Percentiles rank a stretch among this genome's conserved stretches.
Evolutionary conservation across 2,797 vertebrate species (phyloP).

Genomic region (Premnoplex brunnescens): DNA sequence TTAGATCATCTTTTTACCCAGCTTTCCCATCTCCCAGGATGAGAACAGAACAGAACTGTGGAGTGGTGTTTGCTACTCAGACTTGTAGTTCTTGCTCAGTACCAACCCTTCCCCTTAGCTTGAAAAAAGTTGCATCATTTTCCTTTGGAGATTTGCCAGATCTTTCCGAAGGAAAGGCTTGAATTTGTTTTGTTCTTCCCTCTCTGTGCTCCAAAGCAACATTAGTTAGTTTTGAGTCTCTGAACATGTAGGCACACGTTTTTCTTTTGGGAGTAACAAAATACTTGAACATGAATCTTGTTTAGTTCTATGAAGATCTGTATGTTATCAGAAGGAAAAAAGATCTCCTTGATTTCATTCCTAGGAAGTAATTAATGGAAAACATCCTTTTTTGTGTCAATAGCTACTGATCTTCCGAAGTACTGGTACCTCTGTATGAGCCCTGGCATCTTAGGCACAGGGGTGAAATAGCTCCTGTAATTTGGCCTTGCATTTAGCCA

Average conservation of each 20-base stretch:
- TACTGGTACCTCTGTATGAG: neutral
- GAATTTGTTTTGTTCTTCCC: neutral
- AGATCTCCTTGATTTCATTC: neutral
- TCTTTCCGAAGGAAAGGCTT: neutral
- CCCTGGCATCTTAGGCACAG: neutral
- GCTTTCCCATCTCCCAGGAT: neutral
- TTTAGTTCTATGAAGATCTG: neutral
- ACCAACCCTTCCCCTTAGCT: neutral
- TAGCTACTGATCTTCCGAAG: neutral
- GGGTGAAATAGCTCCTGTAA: neutral
- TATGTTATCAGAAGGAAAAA: neutral
- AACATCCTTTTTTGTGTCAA: neutral
- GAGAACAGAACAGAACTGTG: neutral
- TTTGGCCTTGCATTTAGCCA: neutral
- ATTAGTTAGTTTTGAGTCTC: neutral
- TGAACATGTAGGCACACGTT: neutral
- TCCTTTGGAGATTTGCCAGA: neutral
- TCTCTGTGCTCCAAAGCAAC: neutral
- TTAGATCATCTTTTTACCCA: neutral
- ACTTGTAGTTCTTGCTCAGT: neutral
- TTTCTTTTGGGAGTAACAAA: neutral
- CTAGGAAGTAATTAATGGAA: neutral
- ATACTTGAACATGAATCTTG: neutral
- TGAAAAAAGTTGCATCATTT: neutral
- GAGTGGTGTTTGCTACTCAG: accelerated